phyloP scores from a whole-genome alignment of 2,113 vertebrate species.

The Marmota monax region DNA sequence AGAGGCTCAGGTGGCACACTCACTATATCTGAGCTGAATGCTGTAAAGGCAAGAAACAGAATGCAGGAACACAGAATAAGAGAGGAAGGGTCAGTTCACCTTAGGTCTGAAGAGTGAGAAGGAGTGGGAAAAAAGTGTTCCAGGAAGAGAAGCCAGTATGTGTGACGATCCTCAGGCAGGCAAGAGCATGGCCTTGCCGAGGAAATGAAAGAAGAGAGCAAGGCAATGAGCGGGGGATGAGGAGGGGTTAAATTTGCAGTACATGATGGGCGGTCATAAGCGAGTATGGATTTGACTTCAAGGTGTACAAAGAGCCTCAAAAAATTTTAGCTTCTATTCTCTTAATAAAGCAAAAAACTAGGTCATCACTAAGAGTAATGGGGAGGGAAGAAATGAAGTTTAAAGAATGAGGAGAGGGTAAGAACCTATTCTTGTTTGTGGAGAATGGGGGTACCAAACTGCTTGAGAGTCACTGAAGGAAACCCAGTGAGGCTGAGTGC shows the following conservation, averaged over 20 bases:
- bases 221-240: background rate
- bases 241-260: background rate
- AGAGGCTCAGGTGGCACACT: background rate
- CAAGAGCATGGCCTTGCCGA: background rate
- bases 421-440: background rate
- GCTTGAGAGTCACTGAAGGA: background rate
- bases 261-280: background rate
- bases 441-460: background rate
- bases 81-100: background rate
- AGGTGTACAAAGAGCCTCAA: background rate
- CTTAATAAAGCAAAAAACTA: conserved; percentile 30
- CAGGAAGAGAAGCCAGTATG: background rate
- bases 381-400: background rate
- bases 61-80: background rate
- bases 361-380: background rate
- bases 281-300: background rate
- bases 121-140: background rate
- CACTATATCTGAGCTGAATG: background rate
- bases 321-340: background rate
- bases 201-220: background rate
- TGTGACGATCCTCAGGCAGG: background rate
- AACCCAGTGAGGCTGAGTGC: background rate
- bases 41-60: background rate
- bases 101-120: background rate
- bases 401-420: conserved; percentile 7